A percentile compares a stretch with the other conserved stretches of the same genome.
Evolutionary conservation across 2,113 vertebrate species (phyloP).

Genomic region (Pterocles burchelli): DNA sequence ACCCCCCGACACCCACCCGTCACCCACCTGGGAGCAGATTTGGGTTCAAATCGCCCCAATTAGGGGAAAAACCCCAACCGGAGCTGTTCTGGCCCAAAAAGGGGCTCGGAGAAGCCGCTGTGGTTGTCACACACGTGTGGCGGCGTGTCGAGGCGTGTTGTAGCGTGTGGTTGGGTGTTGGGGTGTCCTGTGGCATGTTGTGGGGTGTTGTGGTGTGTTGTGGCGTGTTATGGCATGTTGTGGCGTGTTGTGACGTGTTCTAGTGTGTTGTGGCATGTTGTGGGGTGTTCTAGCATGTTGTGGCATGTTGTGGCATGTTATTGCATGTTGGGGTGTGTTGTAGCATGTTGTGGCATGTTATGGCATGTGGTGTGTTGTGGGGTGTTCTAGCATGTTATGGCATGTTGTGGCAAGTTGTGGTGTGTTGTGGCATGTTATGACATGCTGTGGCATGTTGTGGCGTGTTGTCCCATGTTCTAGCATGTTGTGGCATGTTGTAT

Average conservation of each 20-base stretch:
- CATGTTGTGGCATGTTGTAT: background rate
- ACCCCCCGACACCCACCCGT: no score
- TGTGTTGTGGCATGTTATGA: background rate
- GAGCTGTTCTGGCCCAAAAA: no score
- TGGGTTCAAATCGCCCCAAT: no score
- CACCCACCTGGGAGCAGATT: no score
- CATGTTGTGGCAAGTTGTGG: no score
- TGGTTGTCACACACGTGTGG: no score
- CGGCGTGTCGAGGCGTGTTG: no score
- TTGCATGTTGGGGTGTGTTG: background rate
- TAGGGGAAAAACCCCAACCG: no score
- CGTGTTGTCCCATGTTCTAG: background rate
- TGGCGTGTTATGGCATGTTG: background rate
- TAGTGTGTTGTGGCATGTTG: background rate
- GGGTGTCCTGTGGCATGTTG: no score
- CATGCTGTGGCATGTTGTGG: background rate
- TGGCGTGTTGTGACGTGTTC: background rate
- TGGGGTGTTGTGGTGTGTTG: background rate
- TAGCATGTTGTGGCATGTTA: background rate
- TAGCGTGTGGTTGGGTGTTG: no score
- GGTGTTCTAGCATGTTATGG: background rate
- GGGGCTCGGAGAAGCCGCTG: no score
- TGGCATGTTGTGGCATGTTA: background rate
- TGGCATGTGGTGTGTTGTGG: background rate
- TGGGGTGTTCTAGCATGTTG: background rate